Evolutionary conservation across 2,888 invertebrate genomes (phyloP), one percentile per base, ranked within the genome.

Genomic region (Stenoptilia bipunctidactyla): DNA sequence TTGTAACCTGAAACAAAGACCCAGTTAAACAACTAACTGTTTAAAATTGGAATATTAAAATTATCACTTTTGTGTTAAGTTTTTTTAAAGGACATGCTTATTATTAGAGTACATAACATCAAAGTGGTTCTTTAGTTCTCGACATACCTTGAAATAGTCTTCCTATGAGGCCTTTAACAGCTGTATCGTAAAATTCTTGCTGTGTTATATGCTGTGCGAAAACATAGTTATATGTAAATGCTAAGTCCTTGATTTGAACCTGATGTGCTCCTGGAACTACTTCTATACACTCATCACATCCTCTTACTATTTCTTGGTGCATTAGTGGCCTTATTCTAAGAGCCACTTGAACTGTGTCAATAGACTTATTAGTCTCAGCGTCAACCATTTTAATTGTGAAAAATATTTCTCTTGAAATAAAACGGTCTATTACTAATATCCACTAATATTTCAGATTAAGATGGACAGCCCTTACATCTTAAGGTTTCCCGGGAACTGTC

Each of bases 181-280:
- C 88, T 14, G 82, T 86, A 15, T 89, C 84, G 64, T 95, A 96
- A 34, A 96, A 88, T 30, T 88, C 80, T 36, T 87, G 85, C 54
- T 96, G 95, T 0, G 80, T 82, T 1, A 89, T 85, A n/a, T 86
- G 85, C 37, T 88, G 86, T 15, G 89, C 85, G 54, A 94, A 94
- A 0, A 94, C 94, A 84, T 90, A 88, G 66, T 96, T 96, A 57
- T 89, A 96, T 0, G 94, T 92, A 51, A 94, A 96, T 0, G 89
- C 85, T 46, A 92, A 88, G 37, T 90, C 90, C 38, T 87, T 85
- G 1, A 95, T 86, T 39, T 89, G 82, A 1, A 94, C 87, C 68
- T 94, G 94, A 41, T 87, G 34, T 30, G 4, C 80, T 0, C 86
- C 87, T 0, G 86, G 60, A 1, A 90, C 82, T 1, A 90, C 88